Conservation (phyloP, 2,888 invertebrate genomes). For the Drosophila setosimentum region DNA sequence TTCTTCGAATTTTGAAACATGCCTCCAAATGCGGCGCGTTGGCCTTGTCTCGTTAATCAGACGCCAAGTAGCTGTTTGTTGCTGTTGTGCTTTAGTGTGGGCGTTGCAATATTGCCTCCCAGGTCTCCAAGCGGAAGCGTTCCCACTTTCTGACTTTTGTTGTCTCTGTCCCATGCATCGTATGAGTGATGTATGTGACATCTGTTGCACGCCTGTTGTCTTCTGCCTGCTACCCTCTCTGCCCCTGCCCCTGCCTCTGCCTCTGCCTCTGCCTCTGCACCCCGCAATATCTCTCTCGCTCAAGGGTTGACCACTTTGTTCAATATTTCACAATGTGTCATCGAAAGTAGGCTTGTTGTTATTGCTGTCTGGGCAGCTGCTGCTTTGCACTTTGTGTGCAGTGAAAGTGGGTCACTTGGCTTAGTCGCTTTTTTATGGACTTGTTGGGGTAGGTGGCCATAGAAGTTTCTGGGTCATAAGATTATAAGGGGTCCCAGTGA, state of each 20-base stretch:
- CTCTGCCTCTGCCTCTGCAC: neutral
- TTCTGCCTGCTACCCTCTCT: neutral
- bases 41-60: constrained; percentile 69
- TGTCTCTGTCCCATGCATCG: constrained; percentile 53
- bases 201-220: constrained; percentile 28
- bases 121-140: constrained; percentile 54
- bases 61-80: constrained; percentile 30
- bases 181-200: constrained; percentile 71
- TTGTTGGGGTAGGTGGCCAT: constrained; percentile 61
- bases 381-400: constrained; percentile 43
- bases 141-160: constrained; percentile 34
- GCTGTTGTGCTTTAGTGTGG: constrained; percentile 25
- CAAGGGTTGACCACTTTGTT: constrained; percentile 68
- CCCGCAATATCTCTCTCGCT: constrained; percentile 5
- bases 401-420: constrained; percentile 71
- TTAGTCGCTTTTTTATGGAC: constrained; percentile 25
- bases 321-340: constrained; percentile 58
- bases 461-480: constrained; percentile 20
- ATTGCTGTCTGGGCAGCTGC: constrained; percentile 29
- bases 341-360: constrained; percentile 41
- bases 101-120: constrained; percentile 28
- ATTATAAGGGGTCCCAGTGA: neutral
- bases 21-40: constrained; percentile 51
- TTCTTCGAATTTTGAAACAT: constrained; percentile 62
- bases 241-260: neutral